These are phyloP conservation scores for Drosophila leonis DNA, from an alignment of 2,888 invertebrate genomes.

Conservation along the genomic window DNA sequence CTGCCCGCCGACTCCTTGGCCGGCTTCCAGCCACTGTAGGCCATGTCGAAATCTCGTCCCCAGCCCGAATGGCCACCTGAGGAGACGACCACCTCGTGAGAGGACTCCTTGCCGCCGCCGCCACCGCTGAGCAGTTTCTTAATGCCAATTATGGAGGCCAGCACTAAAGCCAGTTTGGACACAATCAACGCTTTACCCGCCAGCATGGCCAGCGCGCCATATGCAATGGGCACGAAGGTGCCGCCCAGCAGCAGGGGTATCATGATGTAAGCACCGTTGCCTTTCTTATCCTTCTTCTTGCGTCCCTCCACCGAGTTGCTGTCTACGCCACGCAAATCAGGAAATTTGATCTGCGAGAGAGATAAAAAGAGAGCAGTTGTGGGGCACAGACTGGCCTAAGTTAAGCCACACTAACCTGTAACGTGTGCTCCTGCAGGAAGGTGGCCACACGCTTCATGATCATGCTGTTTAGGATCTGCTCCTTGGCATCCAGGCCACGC, in stretches of 20 bases:
- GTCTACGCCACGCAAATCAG: constrained; percentile 84
- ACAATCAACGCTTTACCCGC: constrained; percentile 95
- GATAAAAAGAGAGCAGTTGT: not conserved
- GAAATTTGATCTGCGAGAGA: constrained; percentile 86
- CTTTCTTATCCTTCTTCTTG: constrained; percentile 89
- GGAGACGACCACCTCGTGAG: constrained; percentile 90
- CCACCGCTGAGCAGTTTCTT: constrained; percentile 92
- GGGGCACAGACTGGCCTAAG: not conserved
- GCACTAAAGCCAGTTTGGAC: constrained; percentile 92
- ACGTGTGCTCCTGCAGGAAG: constrained; percentile 92
- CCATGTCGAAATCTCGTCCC: constrained; percentile 89
- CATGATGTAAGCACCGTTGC: constrained; percentile 89
- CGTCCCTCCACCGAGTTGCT: constrained; percentile 86
- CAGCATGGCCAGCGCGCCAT: constrained; percentile 92
- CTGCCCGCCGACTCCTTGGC: constrained; percentile 69
- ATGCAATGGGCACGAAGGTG: constrained; percentile 92
- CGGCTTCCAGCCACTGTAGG: constrained; percentile 87
- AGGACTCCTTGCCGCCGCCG: constrained; percentile 88
- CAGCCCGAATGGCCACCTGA: constrained; percentile 90
- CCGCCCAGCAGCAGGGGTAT: constrained; percentile 93
- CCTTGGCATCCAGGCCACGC: constrained; percentile 90
- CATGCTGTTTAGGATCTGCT: constrained; percentile 90
- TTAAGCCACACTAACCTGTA: constrained; percentile 88
- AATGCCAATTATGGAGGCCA: constrained; percentile 93
- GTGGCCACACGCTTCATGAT: constrained; percentile 91